phyloP scores from a whole-genome alignment of 2,797 vertebrate genomes.

The Sciurus carolinensis region DNA sequence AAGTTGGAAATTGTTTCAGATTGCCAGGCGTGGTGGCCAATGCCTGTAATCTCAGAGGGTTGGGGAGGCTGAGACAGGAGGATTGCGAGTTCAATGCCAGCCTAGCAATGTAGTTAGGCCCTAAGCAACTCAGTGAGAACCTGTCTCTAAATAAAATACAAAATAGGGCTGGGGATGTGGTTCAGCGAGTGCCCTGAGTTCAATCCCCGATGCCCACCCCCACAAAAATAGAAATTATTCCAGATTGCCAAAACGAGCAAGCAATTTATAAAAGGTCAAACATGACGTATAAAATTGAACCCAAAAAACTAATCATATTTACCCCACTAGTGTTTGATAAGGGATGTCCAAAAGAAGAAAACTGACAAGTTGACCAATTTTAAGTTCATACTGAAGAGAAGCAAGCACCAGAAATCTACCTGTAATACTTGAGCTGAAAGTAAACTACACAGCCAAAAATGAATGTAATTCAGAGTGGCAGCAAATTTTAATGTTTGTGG shows the following conservation, averaged over 20 bases:
- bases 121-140: no score
- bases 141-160: no score
- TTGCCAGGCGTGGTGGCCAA: no score
- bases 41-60: no score
- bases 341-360: slow-evolving; percentile 31
- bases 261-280: slow-evolving; percentile 51
- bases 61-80: no score
- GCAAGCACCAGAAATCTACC: slow-evolving; percentile 12
- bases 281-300: slow-evolving; percentile 39
- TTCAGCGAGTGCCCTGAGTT: no score
- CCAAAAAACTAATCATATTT: slow-evolving; percentile 50
- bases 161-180: no score
- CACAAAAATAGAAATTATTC: no score
- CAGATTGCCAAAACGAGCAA: slow-evolving; percentile 11
- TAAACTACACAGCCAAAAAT: slow-evolving; percentile 49
- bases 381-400: slow-evolving; percentile 34
- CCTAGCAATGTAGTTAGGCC: no score
- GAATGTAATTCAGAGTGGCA: slow-evolving; percentile 50
- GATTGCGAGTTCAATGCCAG: no score
- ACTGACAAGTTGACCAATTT: background rate
- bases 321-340: slow-evolving; percentile 15
- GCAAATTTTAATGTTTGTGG: slow-evolving; percentile 63
- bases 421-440: slow-evolving; percentile 25
- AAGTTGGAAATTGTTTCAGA: slow-evolving; percentile 40
- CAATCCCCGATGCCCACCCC: no score